These are phyloP conservation scores for Chinchilla lanigera DNA, from an alignment of 2,113 vertebrate genomes.

Conservation along the genomic window DNA sequence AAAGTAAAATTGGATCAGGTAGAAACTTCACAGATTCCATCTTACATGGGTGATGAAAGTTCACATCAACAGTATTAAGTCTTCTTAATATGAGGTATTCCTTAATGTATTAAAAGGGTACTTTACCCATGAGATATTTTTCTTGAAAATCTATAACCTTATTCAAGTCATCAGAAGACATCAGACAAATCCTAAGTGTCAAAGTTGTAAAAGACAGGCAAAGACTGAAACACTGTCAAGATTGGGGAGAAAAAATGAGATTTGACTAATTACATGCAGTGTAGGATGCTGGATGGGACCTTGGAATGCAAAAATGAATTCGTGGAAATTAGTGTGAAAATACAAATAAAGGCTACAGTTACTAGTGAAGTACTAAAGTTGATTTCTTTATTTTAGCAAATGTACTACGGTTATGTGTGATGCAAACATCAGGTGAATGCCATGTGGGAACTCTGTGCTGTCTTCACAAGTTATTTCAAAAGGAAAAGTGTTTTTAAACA, in stretches of 20 bases:
- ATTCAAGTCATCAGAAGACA: background rate
- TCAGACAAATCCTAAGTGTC: background rate
- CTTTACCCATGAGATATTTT: background rate
- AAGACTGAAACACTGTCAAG: background rate
- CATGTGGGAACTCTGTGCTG: background rate
- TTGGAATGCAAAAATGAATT: background rate
- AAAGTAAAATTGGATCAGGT: background rate
- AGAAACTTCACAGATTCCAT: background rate
- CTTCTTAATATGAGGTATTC: background rate
- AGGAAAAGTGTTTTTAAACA: background rate
- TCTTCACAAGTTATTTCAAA: background rate
- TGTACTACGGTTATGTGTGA: background rate
- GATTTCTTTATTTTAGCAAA: background rate
- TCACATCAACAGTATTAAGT: background rate
- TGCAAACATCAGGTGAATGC: background rate
- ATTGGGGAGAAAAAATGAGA: background rate
- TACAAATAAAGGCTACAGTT: background rate
- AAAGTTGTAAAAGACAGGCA: background rate
- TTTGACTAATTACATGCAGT: background rate
- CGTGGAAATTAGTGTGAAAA: background rate
- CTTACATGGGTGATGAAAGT: background rate
- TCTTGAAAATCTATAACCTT: background rate
- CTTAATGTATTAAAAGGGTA: background rate
- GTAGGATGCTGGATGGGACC: background rate
- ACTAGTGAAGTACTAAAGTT: background rate